Evolutionary conservation across 35 echinoderm and acorn worm species (phyloP).

Genomic region (Strongylocentrotus purpuratus): DNA sequence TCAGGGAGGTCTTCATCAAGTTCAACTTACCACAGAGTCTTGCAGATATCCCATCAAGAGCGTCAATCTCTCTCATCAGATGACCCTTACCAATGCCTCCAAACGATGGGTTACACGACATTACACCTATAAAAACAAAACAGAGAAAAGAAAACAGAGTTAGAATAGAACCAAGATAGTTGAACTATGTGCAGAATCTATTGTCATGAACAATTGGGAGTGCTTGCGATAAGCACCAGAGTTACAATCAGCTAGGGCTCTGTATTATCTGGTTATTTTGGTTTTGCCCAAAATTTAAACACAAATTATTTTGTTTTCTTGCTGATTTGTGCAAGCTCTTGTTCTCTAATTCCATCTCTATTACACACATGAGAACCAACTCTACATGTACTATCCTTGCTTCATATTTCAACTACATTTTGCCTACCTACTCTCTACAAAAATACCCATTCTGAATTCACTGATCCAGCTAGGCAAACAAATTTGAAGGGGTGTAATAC

Average conservation of each 20-base stretch:
- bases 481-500: no score
- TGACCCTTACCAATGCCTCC: conserved; percentile 99
- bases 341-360: no score
- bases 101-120: conserved; percentile 99
- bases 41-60: conserved; percentile 88
- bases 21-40: conserved; percentile 85
- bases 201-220: not conserved
- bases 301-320: no score
- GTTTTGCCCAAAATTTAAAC: no score
- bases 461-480: no score
- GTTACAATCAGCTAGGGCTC: not conserved
- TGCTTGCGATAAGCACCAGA: not conserved
- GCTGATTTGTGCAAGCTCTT: no score
- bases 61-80: conserved; percentile 89
- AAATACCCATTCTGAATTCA: no score
- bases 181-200: not conserved
- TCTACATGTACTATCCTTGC: no score
- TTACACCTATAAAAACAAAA: conserved; percentile 69
- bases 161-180: not conserved
- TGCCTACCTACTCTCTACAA: no score
- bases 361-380: no score
- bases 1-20: not conserved
- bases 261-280: no score
- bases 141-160: not conserved
- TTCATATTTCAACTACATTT: no score